Evolutionary conservation across 1,140 invertebrate genomes (phyloP).

Genomic region (Spodoptera frugiperda): DNA sequence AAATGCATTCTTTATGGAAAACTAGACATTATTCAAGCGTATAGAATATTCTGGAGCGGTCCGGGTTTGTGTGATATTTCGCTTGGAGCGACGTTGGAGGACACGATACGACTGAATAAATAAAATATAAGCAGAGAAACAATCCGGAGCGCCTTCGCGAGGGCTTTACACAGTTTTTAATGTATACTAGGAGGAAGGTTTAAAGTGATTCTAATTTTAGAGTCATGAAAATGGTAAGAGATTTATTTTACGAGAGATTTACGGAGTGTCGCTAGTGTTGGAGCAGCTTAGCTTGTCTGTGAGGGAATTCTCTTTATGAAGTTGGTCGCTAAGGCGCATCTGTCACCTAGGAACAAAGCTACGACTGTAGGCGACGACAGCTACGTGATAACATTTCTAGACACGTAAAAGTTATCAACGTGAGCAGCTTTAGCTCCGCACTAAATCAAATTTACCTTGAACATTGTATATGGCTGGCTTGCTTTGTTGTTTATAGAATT

Average conservation of each 20-base stretch:
- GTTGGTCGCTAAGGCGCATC: constrained; percentile 57
- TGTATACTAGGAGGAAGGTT: constrained; percentile 34
- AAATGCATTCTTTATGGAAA: constrained; percentile 73
- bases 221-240: constrained; percentile 4
- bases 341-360: constrained; percentile 67
- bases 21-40: constrained; percentile 70
- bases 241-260: constrained; percentile 38
- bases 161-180: constrained; percentile 43
- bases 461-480: constrained; percentile 29
- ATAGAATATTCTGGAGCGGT: constrained; percentile 65
- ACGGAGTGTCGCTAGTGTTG: constrained; percentile 5
- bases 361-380: constrained; percentile 47
- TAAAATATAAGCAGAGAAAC: constrained; percentile 58
- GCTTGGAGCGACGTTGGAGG: constrained; percentile 50
- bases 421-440: constrained; percentile 20
- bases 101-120: constrained; percentile 61
- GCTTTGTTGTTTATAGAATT: constrained; percentile 12
- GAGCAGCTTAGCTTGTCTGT: constrained; percentile 49
- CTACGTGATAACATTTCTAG: constrained; percentile 67
- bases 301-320: constrained; percentile 54
- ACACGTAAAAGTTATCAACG: constrained; percentile 65
- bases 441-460: constrained; percentile 48
- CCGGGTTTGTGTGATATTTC: constrained; percentile 59
- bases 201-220: constrained; percentile 8
- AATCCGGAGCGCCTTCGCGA: constrained; percentile 48